phyloP scores from a whole-genome alignment of 2,888 invertebrate species.

The Hypselothyrea guttata region DNA sequence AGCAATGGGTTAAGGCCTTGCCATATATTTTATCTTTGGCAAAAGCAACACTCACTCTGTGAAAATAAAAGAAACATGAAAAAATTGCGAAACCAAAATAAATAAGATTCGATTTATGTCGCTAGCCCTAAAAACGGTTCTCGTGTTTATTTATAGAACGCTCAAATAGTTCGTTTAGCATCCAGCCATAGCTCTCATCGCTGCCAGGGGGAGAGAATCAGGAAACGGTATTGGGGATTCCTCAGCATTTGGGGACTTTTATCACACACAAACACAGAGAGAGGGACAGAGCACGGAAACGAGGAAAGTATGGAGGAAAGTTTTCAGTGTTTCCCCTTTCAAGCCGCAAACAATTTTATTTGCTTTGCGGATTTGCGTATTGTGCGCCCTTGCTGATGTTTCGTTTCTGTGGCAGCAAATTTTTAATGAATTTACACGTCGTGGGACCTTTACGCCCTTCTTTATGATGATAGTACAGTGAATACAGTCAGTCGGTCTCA shows the following conservation, averaged over 20 bases:
- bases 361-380: slow-evolving; percentile 70
- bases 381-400: slow-evolving; percentile 44
- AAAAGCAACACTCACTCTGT: slow-evolving; percentile 58
- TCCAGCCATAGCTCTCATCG: slow-evolving; percentile 14
- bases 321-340: slow-evolving; percentile 41
- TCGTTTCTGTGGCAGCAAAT: slow-evolving; percentile 59
- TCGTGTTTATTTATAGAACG: slow-evolving; percentile 69
- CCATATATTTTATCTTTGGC: slow-evolving; percentile 72
- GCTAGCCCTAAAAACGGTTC: slow-evolving; percentile 44
- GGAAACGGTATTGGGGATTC: not conserved
- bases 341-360: slow-evolving; percentile 70
- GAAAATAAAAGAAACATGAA: slow-evolving; percentile 4
- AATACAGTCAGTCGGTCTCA: slow-evolving; percentile 35
- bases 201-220: not conserved
- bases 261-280: slow-evolving; percentile 37
- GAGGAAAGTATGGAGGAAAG: no score
- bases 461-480: not conserved
- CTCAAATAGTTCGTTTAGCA: slow-evolving; percentile 70
- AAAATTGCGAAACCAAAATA: slow-evolving; percentile 70
- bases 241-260: slow-evolving; percentile 40
- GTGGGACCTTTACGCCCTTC: slow-evolving; percentile 8
- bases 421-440: slow-evolving; percentile 75
- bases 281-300: no score
- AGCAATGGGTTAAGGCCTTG: slow-evolving; percentile 56
- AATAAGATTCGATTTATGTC: slow-evolving; percentile 77